These are phyloP conservation scores for Cynaeus angustus DNA, from an alignment of 2,888 invertebrate species.

Conservation along the genomic window DNA sequence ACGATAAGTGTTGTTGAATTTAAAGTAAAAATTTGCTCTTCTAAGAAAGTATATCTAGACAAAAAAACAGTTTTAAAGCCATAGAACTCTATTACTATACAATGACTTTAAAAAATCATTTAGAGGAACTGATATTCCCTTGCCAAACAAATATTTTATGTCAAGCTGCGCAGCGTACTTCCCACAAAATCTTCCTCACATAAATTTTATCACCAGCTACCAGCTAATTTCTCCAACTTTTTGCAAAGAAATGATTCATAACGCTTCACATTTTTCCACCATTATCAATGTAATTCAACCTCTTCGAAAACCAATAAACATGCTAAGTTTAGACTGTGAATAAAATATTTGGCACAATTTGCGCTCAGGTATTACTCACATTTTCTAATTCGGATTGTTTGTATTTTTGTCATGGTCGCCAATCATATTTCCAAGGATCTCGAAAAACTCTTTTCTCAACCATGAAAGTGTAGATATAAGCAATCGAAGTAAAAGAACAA, in stretches of 20 bases:
- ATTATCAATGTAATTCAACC: constrained; percentile 12
- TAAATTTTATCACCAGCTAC: too few species aligned
- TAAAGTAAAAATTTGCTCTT: too few species aligned
- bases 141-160: too few species aligned
- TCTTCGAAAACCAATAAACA: constrained; percentile 25
- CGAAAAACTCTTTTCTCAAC: constrained; percentile 1
- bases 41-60: too few species aligned
- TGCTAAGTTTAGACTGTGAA: constrained; percentile 41
- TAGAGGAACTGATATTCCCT: too few species aligned
- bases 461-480: constrained; percentile 48
- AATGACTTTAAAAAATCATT: too few species aligned
- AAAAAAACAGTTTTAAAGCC: too few species aligned
- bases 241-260: background rate
- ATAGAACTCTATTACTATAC: too few species aligned
- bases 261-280: background rate
- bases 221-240: background rate
- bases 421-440: background rate
- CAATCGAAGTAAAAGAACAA: constrained; percentile 60
- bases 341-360: constrained; percentile 50
- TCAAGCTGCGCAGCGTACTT: too few species aligned
- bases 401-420: constrained; percentile 35
- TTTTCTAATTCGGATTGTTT: constrained; percentile 43
- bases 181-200: too few species aligned
- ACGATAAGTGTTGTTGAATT: too few species aligned
- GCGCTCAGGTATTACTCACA: constrained; percentile 46